A percentile compares a stretch with the other conserved stretches of the same genome.
phyloP scores from a whole-genome alignment of 2,113 vertebrate genomes.

The Ovibos moschatus region DNA sequence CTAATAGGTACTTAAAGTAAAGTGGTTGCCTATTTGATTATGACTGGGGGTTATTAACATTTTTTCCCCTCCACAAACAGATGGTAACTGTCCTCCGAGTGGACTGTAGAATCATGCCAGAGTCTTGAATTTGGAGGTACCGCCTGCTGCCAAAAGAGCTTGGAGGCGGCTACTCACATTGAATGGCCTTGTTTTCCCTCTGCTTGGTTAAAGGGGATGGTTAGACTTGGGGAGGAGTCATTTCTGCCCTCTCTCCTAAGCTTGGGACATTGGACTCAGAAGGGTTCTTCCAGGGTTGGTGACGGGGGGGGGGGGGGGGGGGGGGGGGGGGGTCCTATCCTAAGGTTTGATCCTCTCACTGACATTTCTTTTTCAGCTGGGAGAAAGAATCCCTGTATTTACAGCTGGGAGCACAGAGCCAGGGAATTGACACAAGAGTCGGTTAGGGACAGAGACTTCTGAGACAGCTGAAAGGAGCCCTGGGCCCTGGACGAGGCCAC shows the following conservation, averaged over 20 bases:
- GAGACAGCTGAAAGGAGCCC: background rate
- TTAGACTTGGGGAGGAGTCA: background rate
- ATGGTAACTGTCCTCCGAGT: conserved; percentile 75
- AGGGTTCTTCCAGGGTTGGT: background rate
- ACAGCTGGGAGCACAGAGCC: rapidly evolving
- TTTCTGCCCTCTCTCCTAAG: background rate
- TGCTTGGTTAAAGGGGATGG: background rate
- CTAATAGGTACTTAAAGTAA: conserved; percentile 81
- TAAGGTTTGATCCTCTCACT: background rate
- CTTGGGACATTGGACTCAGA: background rate
- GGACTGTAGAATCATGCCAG: conserved; percentile 67
- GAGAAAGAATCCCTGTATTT: background rate
- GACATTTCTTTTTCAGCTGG: background rate
- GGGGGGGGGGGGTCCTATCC: background rate
- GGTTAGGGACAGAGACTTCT: background rate
- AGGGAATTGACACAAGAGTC: background rate
- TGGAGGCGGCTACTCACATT: rapidly evolving
- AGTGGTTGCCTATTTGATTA: conserved; percentile 81
- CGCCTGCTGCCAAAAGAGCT: conserved; percentile 51
- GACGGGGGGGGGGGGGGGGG: background rate
- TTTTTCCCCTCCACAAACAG: conserved; percentile 76
- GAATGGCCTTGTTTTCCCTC: background rate
- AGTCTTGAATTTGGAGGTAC: conserved; percentile 70
- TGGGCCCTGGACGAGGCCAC: rapidly evolving
- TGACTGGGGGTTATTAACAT: conserved; percentile 79